A percentile compares a stretch with the other conserved stretches of the same genome.
These are phyloP conservation scores for Phrynosoma platyrhinos DNA, from an alignment of 2,113 vertebrate genomes.

Conservation along the genomic window DNA sequence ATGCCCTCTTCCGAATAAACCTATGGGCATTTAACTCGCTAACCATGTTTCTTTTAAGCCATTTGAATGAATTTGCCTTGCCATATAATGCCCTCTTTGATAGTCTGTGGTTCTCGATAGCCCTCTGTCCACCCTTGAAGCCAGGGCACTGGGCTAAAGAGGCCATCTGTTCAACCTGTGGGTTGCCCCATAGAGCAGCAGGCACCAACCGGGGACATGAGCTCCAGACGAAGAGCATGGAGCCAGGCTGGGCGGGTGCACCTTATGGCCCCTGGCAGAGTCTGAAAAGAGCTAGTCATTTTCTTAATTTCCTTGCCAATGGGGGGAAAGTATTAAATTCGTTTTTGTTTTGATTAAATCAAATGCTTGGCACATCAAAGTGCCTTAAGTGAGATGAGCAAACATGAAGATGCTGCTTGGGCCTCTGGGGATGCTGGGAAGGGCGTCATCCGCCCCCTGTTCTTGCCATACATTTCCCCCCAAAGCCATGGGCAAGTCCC, in stretches of 20 bases:
- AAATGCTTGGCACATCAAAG: background rate
- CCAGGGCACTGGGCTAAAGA: background rate
- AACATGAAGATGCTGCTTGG: background rate
- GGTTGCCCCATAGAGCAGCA: background rate
- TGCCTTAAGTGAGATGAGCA: conserved; percentile 12
- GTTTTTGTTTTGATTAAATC: conserved; percentile 4
- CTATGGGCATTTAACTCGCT: no score
- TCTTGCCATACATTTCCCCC: background rate
- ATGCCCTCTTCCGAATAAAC: background rate
- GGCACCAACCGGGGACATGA: background rate
- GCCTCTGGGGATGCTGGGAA: background rate
- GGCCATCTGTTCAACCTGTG: background rate
- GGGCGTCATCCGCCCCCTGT: background rate
- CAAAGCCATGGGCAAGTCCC: background rate
- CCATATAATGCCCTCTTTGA: background rate
- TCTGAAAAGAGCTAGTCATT: conserved; percentile 21
- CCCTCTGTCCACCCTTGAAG: background rate
- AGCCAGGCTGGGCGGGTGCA: conserved; percentile 1
- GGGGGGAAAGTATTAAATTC: background rate
- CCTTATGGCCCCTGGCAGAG: conserved; percentile 10
- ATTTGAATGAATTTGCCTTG: no score
- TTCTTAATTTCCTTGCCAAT: conserved; percentile 20
- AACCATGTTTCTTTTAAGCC: background rate
- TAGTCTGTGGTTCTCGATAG: background rate
- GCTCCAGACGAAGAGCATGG: background rate